Evolutionary conservation across 2,113 vertebrate species (phyloP).

Genomic region (Chaetodon trifascialis): DNA sequence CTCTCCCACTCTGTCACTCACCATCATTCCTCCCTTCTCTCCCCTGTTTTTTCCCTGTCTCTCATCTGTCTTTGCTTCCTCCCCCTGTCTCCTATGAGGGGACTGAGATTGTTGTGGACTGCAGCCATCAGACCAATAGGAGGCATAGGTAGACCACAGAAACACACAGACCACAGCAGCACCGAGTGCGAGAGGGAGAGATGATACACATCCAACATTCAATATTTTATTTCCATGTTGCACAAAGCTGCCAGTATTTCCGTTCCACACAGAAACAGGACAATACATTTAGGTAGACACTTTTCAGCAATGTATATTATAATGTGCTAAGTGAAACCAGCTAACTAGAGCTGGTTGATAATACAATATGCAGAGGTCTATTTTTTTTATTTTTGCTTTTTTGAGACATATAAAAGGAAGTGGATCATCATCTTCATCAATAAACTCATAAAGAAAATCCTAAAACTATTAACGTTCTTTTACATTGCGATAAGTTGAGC

Average conservation of each 20-base stretch:
- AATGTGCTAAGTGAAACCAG: background rate
- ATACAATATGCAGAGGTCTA: background rate
- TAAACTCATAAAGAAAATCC: background rate
- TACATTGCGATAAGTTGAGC: background rate
- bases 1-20: slow-evolving; percentile 67
- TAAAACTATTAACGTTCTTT: background rate
- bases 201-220: slow-evolving; percentile 39
- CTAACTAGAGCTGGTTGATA: background rate
- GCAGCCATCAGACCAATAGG: slow-evolving; percentile 88
- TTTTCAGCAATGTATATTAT: background rate
- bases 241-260: slow-evolving; percentile 39
- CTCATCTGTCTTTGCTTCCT: slow-evolving; percentile 65
- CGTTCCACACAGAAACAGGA: slow-evolving; percentile 17
- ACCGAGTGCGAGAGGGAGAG: slow-evolving; percentile 29
- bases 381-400: background rate
- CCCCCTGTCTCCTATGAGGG: slow-evolving; percentile 53
- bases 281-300: background rate
- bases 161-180: slow-evolving; percentile 63
- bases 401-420: background rate
- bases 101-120: slow-evolving; percentile 80
- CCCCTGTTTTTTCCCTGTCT: slow-evolving; percentile 58
- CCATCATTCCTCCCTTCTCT: slow-evolving; percentile 70
- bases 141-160: slow-evolving; percentile 91
- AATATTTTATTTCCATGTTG: slow-evolving; percentile 50
- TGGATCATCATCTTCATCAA: background rate